Percentiles rank a stretch among this genome's conserved stretches.
These are phyloP conservation scores for Oryzias woworae DNA, from an alignment of 2,113 vertebrate species.

Conservation along the genomic window DNA sequence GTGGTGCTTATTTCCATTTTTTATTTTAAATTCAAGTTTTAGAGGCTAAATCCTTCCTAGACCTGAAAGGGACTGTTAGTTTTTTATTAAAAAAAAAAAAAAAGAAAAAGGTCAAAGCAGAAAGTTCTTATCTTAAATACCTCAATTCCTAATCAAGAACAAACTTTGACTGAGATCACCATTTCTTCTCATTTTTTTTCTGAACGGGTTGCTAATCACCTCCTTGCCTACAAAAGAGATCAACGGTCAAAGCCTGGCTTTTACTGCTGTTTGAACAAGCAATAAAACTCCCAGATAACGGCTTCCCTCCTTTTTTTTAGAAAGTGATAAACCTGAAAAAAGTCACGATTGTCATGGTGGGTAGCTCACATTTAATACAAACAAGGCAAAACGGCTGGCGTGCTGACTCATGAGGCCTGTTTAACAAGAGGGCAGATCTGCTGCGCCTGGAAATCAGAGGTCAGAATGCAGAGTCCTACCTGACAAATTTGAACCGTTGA, in stretches of 20 bases:
- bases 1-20: background rate
- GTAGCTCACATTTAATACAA: background rate
- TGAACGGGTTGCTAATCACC: too few species aligned
- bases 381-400: background rate
- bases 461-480: slow-evolving; percentile 39
- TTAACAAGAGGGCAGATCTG: background rate
- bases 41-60: background rate
- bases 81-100: too few species aligned
- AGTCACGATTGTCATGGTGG: background rate
- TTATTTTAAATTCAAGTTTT: background rate
- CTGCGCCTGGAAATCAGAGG: background rate
- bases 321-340: background rate
- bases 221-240: too few species aligned
- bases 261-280: too few species aligned
- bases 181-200: too few species aligned
- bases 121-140: too few species aligned
- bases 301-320: background rate
- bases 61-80: background rate
- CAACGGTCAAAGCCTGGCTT: too few species aligned
- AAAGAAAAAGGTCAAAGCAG: too few species aligned
- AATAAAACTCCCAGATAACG: too few species aligned
- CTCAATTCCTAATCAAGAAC: too few species aligned
- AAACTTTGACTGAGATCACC: too few species aligned
- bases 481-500: slow-evolving; percentile 71
- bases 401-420: background rate